Conservation (phyloP, 2,113 vertebrate species). For the Myrmecophaga tridactyla region DNA sequence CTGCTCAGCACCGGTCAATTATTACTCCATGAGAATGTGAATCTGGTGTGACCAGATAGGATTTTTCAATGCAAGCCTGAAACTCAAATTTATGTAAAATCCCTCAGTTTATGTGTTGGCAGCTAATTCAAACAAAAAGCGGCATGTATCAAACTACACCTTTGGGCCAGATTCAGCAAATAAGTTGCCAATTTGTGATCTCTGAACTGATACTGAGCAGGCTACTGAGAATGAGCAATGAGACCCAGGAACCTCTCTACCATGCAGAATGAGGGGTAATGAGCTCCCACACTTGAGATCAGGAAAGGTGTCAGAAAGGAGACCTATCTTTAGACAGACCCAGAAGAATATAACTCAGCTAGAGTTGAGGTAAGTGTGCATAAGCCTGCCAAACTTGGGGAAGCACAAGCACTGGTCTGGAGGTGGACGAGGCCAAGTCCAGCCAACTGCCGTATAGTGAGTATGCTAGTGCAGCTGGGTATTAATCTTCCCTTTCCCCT, state of each 20-base stretch:
- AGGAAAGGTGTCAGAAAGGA: background rate
- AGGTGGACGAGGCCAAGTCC: too few relatives aligned
- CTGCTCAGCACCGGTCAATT: background rate
- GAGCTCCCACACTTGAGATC: background rate
- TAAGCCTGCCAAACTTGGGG: background rate
- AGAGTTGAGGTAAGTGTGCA: background rate
- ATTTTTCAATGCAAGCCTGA: background rate
- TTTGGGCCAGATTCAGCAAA: background rate
- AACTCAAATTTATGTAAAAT: background rate
- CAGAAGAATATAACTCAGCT: background rate
- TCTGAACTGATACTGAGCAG: background rate
- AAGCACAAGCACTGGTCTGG: background rate
- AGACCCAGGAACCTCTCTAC: background rate
- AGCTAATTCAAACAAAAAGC: background rate
- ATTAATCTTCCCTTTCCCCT: too few relatives aligned
- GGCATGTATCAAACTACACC: background rate
- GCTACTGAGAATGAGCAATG: background rate
- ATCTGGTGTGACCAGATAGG: accelerated
- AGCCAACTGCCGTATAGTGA: too few relatives aligned
- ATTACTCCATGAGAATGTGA: background rate
- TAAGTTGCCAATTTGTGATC: background rate
- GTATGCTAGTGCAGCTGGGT: too few relatives aligned
- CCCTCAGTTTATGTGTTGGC: background rate
- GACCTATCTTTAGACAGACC: background rate
- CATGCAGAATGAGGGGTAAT: background rate